These are phyloP conservation scores for Cladopsammia gracilis DNA, from an alignment of 64 coral and sea anemone species.

Conservation along the genomic window DNA sequence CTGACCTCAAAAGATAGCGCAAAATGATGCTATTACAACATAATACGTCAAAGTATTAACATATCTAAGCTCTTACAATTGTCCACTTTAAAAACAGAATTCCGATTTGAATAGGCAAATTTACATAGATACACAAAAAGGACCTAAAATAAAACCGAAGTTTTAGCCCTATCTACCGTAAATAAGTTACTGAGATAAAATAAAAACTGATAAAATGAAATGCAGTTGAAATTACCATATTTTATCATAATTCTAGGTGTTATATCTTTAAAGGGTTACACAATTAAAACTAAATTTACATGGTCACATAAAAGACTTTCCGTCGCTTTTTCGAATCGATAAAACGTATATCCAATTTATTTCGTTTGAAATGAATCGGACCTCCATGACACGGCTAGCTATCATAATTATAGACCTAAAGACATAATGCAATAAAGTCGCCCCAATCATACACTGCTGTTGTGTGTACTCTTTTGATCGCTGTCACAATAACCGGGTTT, in stretches of 20 bases:
- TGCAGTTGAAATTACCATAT: constrained; percentile 31
- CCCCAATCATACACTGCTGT: background rate
- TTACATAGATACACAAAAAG: constrained; percentile 3
- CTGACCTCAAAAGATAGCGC: background rate
- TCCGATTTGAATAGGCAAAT: background rate
- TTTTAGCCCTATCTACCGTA: background rate
- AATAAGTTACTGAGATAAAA: background rate
- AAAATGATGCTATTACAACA: constrained; percentile 6
- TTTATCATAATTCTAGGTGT: constrained; percentile 12
- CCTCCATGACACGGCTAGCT: background rate
- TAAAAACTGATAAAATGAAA: background rate
- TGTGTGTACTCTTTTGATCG: background rate
- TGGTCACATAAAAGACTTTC: background rate
- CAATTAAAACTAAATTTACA: background rate
- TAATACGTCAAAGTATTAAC: constrained; percentile 9
- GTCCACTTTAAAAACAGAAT: background rate
- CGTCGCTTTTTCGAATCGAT: background rate
- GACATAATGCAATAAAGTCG: constrained; percentile 10
- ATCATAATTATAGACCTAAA: background rate
- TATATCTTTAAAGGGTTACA: background rate
- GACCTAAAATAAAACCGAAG: background rate
- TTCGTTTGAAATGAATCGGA: background rate
- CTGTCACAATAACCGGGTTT: constrained; percentile 6
- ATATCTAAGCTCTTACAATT: background rate
- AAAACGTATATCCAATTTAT: background rate